Conservation (phyloP, 1,140 invertebrate species). For the Scaptomyza graminum region DNA sequence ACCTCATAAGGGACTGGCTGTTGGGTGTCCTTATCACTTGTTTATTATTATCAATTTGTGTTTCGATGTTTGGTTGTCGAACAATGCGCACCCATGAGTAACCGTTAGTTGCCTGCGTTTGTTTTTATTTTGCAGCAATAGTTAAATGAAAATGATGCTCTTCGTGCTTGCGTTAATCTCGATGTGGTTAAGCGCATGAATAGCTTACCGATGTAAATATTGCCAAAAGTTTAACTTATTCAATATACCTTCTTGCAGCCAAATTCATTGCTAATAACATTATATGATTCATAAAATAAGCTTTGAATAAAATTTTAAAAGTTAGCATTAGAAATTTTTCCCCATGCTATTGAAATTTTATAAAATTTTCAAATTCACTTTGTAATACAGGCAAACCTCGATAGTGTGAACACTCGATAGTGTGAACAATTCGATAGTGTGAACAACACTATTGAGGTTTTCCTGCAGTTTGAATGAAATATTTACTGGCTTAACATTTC, state of each 20-base stretch:
- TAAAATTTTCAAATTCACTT: not conserved
- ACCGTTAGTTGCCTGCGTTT: not conserved
- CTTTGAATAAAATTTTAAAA: no score
- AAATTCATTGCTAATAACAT: no score
- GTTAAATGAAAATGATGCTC: conserved; percentile 69
- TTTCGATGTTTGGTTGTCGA: conserved; percentile 6
- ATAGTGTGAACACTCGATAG: no score
- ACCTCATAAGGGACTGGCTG: conserved; percentile 1
- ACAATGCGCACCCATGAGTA: not conserved
- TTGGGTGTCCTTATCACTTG: conserved; percentile 11
- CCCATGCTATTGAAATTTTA: no score
- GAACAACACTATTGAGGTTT: no score
- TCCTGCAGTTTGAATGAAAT: conserved; percentile 1
- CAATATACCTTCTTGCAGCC: no score
- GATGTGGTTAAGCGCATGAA: conserved; percentile 16
- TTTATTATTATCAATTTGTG: conserved; percentile 30
- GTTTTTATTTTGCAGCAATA: conserved; percentile 46
- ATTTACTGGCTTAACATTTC: conserved; percentile 17
- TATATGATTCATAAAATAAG: no score
- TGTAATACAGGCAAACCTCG: no score
- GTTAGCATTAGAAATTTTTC: no score
- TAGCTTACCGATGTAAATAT: not conserved
- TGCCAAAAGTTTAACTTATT: no score
- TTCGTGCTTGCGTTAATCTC: conserved; percentile 36
- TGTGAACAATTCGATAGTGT: no score